Evolutionary conservation across 2,888 invertebrate species (phyloP), one percentile per base, ranked within the genome.

Genomic region (Drosophila kokeensis): DNA sequence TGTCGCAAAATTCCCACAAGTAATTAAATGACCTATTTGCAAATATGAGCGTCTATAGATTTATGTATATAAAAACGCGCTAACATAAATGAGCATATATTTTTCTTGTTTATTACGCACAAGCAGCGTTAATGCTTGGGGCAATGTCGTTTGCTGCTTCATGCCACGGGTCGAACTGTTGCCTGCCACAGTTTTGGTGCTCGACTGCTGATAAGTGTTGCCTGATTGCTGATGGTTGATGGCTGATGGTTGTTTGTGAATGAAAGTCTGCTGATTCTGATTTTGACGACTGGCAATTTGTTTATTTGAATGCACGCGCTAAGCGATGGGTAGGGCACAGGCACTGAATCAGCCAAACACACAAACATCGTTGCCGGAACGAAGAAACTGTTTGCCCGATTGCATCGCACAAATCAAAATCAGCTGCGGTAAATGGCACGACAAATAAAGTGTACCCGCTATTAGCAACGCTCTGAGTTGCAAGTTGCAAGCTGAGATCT

Each of bases 391-490:
- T 76, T 73, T 76, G 67, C 62, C 54, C 45, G 69, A 67, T 73
- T 64, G 62, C 54, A 64, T 7, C 79, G 68, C 80, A 81, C 82
- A 83, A 81, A 83, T 83, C 82, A 83, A 83, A 75, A 74, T 83
- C 82, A 79, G 73, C 62, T 75, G 84, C 82, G 76, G 84, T 74
- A 83, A 82, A 74, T 81, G 84, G 72, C 75, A 71, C 75, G 70
- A 81, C 84, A 83, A 81, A 81, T 81, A 82, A 79, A 82, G 76
- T 79, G 73, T 73, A 57, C 58, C 62, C 66, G 58, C 54, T 52
- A 38, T 54, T 70, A 57, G 53, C 63, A 55, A 54, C 57, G 45
- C 2, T 45, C 24, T 45, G 45, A 45, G 63, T 21, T 70, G 62
- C 69, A 55, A 7, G 29, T 21, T 54, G 59, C 58, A 30, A 11